Evolutionary conservation across 1,140 invertebrate species (phyloP).

Genomic region (Ceratitis capitata): DNA sequence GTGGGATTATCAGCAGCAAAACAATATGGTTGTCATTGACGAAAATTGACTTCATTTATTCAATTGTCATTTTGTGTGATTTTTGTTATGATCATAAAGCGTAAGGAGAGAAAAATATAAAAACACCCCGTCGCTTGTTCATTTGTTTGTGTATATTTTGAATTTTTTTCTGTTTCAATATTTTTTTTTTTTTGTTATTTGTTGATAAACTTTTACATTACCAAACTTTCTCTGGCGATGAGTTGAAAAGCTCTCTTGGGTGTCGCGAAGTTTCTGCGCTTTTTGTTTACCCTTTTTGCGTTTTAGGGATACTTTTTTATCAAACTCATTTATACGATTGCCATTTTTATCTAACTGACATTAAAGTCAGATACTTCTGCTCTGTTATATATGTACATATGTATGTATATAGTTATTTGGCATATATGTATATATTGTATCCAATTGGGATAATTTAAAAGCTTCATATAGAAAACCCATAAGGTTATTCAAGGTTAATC

Average conservation of each 20-base stretch:
- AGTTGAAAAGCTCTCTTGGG: too few relatives aligned
- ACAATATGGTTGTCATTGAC: neutral
- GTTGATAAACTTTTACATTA: neutral
- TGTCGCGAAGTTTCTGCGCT: neutral
- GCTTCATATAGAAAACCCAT: too few relatives aligned
- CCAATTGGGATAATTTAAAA: too few relatives aligned
- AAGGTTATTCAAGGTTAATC: too few relatives aligned
- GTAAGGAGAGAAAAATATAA: too few relatives aligned
- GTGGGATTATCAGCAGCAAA: neutral
- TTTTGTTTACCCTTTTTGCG: neutral
- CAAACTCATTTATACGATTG: too few relatives aligned
- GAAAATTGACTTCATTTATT: constrained; percentile 27
- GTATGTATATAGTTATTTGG: neutral
- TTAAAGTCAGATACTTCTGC: too few relatives aligned
- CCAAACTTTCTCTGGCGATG: neutral
- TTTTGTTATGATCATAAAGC: neutral
- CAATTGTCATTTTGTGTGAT: neutral
- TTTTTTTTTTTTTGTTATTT: neutral
- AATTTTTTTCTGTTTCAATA: neutral
- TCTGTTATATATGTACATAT: neutral
- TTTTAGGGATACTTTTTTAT: neutral
- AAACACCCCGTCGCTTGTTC: neutral
- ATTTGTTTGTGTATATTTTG: neutral
- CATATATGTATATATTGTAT: too few relatives aligned
- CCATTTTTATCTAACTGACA: too few relatives aligned